Percentiles rank a stretch among this genome's conserved stretches.
Evolutionary conservation across 2,888 invertebrate genomes (phyloP).

Genomic region (Ditula angustiorana): DNA sequence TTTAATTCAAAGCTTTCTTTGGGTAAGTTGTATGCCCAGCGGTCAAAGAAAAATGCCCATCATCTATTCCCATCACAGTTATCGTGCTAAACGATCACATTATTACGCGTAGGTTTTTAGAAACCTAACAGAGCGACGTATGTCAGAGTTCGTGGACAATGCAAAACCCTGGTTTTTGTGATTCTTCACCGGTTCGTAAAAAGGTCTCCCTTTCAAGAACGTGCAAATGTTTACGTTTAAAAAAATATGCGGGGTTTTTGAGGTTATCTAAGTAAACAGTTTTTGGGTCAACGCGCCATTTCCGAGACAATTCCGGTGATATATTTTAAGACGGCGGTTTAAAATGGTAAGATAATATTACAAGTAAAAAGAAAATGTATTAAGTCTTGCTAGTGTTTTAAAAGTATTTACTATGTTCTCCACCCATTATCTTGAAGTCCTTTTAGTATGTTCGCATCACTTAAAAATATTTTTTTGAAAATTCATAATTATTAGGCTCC

Average conservation of each 20-base stretch:
- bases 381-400: too few relatives aligned
- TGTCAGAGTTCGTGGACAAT: constrained; percentile 7
- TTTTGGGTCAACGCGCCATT: constrained; percentile 7
- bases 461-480: too few relatives aligned
- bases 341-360: neutral
- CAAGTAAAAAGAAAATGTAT: too few relatives aligned
- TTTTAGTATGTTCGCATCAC: too few relatives aligned
- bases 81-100: neutral
- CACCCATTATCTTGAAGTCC: too few relatives aligned
- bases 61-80: neutral
- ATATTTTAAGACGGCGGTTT: neutral
- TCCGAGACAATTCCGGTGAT: constrained; percentile 7
- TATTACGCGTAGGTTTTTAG: neutral
- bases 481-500: too few relatives aligned
- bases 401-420: too few relatives aligned
- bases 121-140: neutral
- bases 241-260: constrained; percentile 25
- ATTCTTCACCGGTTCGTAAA: constrained; percentile 29
- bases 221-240: constrained; percentile 30
- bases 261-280: constrained; percentile 22
- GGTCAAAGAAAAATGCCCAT: neutral
- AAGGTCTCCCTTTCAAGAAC: constrained; percentile 25
- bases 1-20: too few relatives aligned
- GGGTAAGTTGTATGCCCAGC: too few relatives aligned
- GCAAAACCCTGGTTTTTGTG: constrained; percentile 27